Percentiles rank a stretch among this genome's conserved stretches.
Evolutionary conservation across 2,797 vertebrate species (phyloP).

Genomic region (Psittacula derbiana): DNA sequence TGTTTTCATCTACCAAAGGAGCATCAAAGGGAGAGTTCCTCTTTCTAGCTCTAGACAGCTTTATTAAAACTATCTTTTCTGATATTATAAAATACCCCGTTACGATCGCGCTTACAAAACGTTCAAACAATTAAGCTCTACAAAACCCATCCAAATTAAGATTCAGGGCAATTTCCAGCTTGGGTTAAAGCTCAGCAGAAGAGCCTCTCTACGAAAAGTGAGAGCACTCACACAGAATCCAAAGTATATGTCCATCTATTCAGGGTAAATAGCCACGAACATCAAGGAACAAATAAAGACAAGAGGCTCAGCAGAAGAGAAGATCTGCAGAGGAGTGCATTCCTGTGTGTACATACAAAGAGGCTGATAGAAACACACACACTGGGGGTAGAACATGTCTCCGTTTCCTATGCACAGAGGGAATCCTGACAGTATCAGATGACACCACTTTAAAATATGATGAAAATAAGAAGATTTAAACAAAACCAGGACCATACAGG

Average conservation of each 20-base stretch:
- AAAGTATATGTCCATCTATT: background rate
- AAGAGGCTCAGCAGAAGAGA: background rate
- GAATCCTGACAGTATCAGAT: background rate
- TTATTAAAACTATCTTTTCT: constrained; percentile 76
- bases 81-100: constrained; percentile 56
- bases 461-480: background rate
- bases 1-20: constrained; percentile 76
- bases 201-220: background rate
- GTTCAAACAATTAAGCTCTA: constrained; percentile 55
- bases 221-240: background rate
- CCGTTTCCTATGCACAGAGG: background rate
- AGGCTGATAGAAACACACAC: background rate
- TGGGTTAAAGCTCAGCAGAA: background rate
- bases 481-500: fast-evolving
- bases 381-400: background rate
- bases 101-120: constrained; percentile 31
- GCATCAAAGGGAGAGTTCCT: constrained; percentile 71
- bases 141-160: constrained; percentile 28
- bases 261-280: background rate
- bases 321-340: background rate
- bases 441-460: background rate
- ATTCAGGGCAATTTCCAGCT: background rate
- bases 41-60: constrained; percentile 71
- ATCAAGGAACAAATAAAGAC: background rate
- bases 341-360: background rate